phyloP scores from a whole-genome alignment of 2,888 invertebrate species.

The Callyntrura guangdongensis region DNA sequence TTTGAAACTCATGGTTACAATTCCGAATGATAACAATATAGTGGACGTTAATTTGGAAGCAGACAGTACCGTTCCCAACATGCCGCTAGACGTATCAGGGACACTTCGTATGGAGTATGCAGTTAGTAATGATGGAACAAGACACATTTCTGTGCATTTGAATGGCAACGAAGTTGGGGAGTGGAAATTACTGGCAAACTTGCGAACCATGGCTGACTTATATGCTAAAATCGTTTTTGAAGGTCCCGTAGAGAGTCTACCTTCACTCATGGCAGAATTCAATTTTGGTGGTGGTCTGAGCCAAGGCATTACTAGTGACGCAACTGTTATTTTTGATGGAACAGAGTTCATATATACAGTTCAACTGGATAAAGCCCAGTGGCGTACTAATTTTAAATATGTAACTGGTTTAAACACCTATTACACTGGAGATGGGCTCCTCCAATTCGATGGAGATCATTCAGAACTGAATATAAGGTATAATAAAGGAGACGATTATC shows the following conservation, averaged over 20 bases:
- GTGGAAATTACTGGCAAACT: constrained; percentile 80
- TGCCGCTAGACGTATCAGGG: constrained; percentile 80
- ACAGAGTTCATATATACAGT: constrained; percentile 72
- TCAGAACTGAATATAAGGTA: constrained; percentile 39
- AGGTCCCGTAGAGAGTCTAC: constrained; percentile 63
- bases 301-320: constrained; percentile 77
- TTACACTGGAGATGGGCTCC: constrained; percentile 21
- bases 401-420: neutral
- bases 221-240: constrained; percentile 76
- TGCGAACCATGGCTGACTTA: constrained; percentile 78
- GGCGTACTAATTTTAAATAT: constrained; percentile 24
- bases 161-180: constrained; percentile 80
- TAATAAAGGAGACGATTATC: constrained; percentile 4
- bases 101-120: constrained; percentile 80
- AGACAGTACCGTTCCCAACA: constrained; percentile 81
- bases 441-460: constrained; percentile 32
- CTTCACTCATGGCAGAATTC: constrained; percentile 57
- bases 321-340: constrained; percentile 55
- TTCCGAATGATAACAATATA: constrained; percentile 76
- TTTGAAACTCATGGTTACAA: constrained; percentile 74
- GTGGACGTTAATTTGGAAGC: constrained; percentile 81
- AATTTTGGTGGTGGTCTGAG: constrained; percentile 73
- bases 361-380: neutral
- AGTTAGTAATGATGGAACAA: constrained; percentile 78
- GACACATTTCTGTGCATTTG: constrained; percentile 75